Base-by-base conservation (phyloP, 2,797 vertebrate species). In the Pristis pectinata region DNA sequence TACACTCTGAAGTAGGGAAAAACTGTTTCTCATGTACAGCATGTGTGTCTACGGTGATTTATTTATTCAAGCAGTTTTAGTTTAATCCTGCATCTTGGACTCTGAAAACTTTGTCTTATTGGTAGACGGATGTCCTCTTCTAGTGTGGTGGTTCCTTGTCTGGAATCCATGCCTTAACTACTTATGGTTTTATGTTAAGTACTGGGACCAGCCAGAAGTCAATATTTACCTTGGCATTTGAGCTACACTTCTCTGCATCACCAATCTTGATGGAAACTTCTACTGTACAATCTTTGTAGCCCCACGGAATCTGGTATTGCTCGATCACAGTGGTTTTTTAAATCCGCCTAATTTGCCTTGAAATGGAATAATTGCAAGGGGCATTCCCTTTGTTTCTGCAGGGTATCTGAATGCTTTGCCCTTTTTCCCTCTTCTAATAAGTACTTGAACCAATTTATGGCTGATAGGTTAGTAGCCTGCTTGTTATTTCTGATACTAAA, bases 211-310 rank as follows among this genome's bases (percentile, higher is more conserved):
- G 24, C 94, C 95, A 77, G 95, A 34, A 95, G 85, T 93, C 94
- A 7, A 92, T 95, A 80, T 96, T 96, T 96, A 95, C 79, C 95
- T 96, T 96, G 96, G 95, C 96, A 95, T 37, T 79, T 11, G 0
- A 3, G 34, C 67, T 95, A 37, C 95, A 95, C 94, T 95, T 95
- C 22, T 92, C 95, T 94, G 94, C 95, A 2, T 91, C 59, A 41
- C 30, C 34, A 30, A 34, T 70, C 44, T 76, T 76, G 92, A 72
- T 76, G 92, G 72, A n/a, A 49, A 56, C 44, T 53, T 74, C 74
- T 41, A 19, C 49, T 74, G 27, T 56, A 76, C 34, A 61, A 53
- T 61, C 53, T 4, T 89, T 15, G 1, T 19, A 56, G 41, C 24
- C 72, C 15, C 56, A n/a, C 34, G 24, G 70, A 59, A 76, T 74